Evolutionary conservation across 2,888 invertebrate genomes (phyloP), one percentile per base, ranked within the genome.

Genomic region (Bombyx huttoni): DNA sequence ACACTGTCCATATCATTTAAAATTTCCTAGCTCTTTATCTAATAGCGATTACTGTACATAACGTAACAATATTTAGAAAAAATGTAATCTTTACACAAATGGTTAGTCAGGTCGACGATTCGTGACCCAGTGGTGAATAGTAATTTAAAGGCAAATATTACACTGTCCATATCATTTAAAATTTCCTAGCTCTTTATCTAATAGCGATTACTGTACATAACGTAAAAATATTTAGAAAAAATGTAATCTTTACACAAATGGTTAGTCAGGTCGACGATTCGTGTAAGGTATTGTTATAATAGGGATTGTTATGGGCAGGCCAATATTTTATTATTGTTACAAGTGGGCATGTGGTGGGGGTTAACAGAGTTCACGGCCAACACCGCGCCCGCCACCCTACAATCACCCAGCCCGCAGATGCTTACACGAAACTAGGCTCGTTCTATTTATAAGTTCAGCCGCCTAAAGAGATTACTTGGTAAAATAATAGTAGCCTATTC

Each of bases 341-440:
- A 47, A 54, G 57, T 55, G 52, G 66, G 69, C 61, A 64, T 67
- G 67, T 61, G 65, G 60, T 61, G 62, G 71, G 78, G 86, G 75
- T 83, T 83, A 82, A 54, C 58, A 34, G 78, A 78, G 88, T 87
- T 88, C 87, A 88, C 75, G 87, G 87, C 77, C 82, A 24, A 24
- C 24, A 68, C 62, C 49, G 52, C 49, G 49, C 59, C 58, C 60
- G 54, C 60, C 61, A 62, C 61, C 59, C 64, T 53, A 13, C 59
- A 49, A 49, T 49, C 52, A 56, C 57, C 62, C 56, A 58, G 59
- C 56, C 58, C 59, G 61, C 60, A 59, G 54, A 63, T 58, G 57
- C 65, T 65, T 66, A 67, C 61, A 56, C 57, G 50, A 54, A 60
- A 47, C 58, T 47, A 58, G 59, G 62, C 64, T 60, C 58, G 53